A percentile compares a stretch with the other conserved stretches of the same genome.
phyloP scores from a whole-genome alignment of 2,888 invertebrate genomes.

The Gymnoscelis rufifasciata region DNA sequence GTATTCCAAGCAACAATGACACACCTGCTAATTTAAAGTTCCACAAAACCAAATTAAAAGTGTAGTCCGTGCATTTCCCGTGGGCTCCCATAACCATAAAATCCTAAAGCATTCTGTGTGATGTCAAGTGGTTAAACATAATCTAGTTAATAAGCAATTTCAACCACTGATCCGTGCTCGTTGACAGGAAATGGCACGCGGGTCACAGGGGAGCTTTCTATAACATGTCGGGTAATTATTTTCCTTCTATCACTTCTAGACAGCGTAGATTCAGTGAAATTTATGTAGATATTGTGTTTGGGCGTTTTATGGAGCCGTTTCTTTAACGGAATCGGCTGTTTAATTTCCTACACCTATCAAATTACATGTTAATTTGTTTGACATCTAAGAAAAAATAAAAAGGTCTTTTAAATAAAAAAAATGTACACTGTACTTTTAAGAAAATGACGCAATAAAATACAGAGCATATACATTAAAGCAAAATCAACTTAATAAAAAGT shows the following conservation, averaged over 20 bases:
- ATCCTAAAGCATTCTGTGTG: conserved; percentile 38
- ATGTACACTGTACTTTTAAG: too few relatives aligned
- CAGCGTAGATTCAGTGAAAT: too few relatives aligned
- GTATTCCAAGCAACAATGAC: not conserved
- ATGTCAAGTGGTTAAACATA: conserved; percentile 37
- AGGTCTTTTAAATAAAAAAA: too few relatives aligned
- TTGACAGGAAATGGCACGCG: conserved; percentile 36
- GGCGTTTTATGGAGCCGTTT: too few relatives aligned
- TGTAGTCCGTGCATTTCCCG: conserved; percentile 10
- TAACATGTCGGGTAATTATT: conserved; percentile 36
- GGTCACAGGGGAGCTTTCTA: conserved; percentile 33
- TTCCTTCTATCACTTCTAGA: conserved; percentile 18
- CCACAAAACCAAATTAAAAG: conserved; percentile 10
- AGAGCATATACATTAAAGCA: too few relatives aligned
- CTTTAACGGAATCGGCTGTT: too few relatives aligned
- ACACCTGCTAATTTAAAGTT: conserved; percentile 5
- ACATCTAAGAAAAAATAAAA: too few relatives aligned
- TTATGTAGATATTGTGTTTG: too few relatives aligned
- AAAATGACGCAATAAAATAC: too few relatives aligned
- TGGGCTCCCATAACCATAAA: conserved; percentile 18
- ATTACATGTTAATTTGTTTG: too few relatives aligned
- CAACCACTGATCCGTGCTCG: conserved; percentile 37
- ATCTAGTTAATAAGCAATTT: conserved; percentile 45
- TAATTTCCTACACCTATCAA: too few relatives aligned
- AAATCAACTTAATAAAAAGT: too few relatives aligned